These are phyloP conservation scores for Diarsia mendica DNA, from an alignment of 2,888 invertebrate species.

Conservation along the genomic window DNA sequence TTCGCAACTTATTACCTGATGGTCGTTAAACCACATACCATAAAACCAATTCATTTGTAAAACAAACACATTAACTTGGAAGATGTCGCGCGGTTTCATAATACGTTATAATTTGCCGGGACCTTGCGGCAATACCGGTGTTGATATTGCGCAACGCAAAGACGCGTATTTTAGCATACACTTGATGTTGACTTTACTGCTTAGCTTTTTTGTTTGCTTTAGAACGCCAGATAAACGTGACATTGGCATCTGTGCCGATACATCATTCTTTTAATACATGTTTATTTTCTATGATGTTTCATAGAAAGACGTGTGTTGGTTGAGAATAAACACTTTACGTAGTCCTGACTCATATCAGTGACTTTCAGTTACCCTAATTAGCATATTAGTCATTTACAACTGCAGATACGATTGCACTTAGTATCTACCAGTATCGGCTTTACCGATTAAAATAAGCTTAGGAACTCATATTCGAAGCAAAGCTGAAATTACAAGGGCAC, in stretches of 20 bases:
- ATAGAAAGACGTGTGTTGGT: slow-evolving; percentile 39
- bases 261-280: slow-evolving; percentile 26
- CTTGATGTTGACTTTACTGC: slow-evolving; percentile 57
- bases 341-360: slow-evolving; percentile 34
- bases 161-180: slow-evolving; percentile 61
- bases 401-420: neutral
- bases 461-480: slow-evolving; percentile 15
- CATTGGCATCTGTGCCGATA: slow-evolving; percentile 60
- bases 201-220: slow-evolving; percentile 59
- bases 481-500: slow-evolving; percentile 41
- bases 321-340: slow-evolving; percentile 24
- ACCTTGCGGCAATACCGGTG: slow-evolving; percentile 64
- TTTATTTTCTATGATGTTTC: slow-evolving; percentile 46
- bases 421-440: neutral
- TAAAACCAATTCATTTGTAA: slow-evolving; percentile 58
- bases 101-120: slow-evolving; percentile 64
- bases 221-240: slow-evolving; percentile 57
- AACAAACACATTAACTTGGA: slow-evolving; percentile 59
- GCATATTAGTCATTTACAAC: slow-evolving; percentile 28
- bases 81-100: slow-evolving; percentile 68
- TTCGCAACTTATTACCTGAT: slow-evolving; percentile 29
- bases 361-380: slow-evolving; percentile 31
- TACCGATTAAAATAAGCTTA: slow-evolving; percentile 38
- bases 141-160: slow-evolving; percentile 61
- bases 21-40: slow-evolving; percentile 52